A percentile compares a stretch with the other conserved stretches of the same genome.
Evolutionary conservation across 2,797 vertebrate genomes (phyloP).

Genomic region (Sorex maritimensis): DNA sequence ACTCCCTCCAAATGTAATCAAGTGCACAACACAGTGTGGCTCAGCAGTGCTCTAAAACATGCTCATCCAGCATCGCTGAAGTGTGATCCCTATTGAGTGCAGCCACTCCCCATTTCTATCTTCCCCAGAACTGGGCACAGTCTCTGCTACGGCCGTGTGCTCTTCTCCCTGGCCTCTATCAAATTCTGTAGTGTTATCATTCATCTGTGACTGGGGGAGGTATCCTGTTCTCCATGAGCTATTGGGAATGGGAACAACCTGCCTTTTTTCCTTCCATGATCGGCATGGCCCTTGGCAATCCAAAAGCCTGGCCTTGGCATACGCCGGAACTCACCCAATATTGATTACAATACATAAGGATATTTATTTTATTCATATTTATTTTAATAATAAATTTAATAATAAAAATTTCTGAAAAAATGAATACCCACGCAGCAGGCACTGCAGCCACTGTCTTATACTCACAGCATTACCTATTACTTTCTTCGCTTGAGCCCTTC

Average conservation of each 20-base stretch:
- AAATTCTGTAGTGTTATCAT: not conserved
- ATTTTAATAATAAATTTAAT: too few species aligned
- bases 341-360: not conserved
- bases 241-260: not conserved
- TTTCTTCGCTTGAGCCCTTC: conserved; percentile 4
- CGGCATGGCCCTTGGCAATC: not conserved
- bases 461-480: not conserved
- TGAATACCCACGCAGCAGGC: not conserved
- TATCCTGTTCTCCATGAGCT: not conserved
- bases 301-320: not conserved
- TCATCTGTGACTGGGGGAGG: not conserved
- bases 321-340: not conserved
- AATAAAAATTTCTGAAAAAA: not conserved
- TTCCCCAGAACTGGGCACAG: not conserved
- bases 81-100: not conserved
- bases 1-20: not conserved
- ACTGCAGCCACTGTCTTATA: not conserved
- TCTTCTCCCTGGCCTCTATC: not conserved
- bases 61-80: not conserved
- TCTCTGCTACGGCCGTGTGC: not conserved
- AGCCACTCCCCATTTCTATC: not conserved
- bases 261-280: not conserved
- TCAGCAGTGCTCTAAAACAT: not conserved
- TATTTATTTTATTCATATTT: too few species aligned
- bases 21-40: not conserved